A percentile compares a stretch with the other conserved stretches of the same genome.
Conservation (phyloP, 2,797 vertebrate species). For the Chloroceryle amazona region DNA sequence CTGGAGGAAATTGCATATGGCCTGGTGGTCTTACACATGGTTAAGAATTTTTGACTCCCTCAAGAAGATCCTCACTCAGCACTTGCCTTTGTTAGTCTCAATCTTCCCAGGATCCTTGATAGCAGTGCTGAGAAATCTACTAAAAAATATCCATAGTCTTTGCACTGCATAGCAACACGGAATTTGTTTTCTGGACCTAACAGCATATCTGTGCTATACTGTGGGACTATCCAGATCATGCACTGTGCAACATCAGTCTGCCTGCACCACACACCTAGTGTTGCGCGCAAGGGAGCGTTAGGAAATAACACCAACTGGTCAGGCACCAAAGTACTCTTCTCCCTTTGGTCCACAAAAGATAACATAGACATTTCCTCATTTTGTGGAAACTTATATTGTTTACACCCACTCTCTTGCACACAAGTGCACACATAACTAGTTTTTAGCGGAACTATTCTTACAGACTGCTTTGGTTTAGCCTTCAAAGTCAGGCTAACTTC, state of each 20-base stretch:
- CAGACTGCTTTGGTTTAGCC: neutral
- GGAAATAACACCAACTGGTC: neutral
- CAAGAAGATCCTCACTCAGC: accelerated
- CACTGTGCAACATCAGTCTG: neutral
- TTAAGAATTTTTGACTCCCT: neutral
- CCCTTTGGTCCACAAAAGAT: neutral
- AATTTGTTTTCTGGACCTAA: neutral
- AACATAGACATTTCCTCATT: neutral
- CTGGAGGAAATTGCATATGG: neutral
- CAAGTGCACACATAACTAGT: neutral
- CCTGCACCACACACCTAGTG: neutral
- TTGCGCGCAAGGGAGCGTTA: neutral
- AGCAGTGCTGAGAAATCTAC: neutral
- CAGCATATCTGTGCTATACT: neutral
- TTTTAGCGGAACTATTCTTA: neutral
- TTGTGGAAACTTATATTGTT: neutral
- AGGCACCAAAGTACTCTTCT: neutral
- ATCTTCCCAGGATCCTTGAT: neutral
- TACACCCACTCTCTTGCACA: neutral
- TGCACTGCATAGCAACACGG: neutral
- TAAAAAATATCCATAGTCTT: neutral
- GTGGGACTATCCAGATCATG: neutral
- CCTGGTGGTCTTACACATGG: neutral
- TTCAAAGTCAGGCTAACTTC: neutral
- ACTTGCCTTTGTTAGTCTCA: neutral